These are phyloP conservation scores for Prinia subflava DNA, from an alignment of 2,113 vertebrate species.

Conservation along the genomic window DNA sequence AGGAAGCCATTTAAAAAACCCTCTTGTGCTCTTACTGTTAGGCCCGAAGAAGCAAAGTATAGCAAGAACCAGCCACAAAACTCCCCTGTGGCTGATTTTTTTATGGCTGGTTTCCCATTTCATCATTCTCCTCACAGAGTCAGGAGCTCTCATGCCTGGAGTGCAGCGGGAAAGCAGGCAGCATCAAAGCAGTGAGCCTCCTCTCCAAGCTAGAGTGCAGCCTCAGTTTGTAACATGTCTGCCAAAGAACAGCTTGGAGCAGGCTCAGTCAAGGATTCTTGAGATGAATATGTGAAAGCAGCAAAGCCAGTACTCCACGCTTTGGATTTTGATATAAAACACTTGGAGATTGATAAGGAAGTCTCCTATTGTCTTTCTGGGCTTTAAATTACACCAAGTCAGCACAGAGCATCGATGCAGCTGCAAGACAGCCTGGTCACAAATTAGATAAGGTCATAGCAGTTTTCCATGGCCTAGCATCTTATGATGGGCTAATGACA, in stretches of 20 bases:
- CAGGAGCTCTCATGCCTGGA: neutral
- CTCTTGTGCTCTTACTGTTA: neutral
- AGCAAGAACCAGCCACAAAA: neutral
- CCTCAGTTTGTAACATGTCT: neutral
- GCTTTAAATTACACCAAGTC: neutral
- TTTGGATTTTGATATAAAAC: neutral
- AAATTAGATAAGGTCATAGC: neutral
- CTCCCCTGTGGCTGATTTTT: neutral
- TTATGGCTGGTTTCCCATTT: neutral
- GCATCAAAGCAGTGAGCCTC: neutral
- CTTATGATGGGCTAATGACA: neutral
- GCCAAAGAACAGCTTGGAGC: neutral
- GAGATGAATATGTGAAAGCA: neutral
- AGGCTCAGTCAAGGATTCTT: neutral
- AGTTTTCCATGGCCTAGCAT: neutral
- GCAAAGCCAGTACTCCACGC: neutral
- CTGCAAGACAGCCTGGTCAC: neutral
- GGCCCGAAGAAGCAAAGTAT: neutral
- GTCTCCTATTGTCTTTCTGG: neutral
- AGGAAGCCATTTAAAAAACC: neutral
- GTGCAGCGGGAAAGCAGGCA: neutral
- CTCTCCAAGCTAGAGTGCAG: neutral
- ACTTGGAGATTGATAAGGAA: neutral
- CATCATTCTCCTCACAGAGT: neutral
- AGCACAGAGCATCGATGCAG: rapidly evolving